A percentile compares a stretch with the other conserved stretches of the same genome.
These are phyloP conservation scores for Melanargia galathea DNA, from an alignment of 2,888 invertebrate species.

Conservation along the genomic window DNA sequence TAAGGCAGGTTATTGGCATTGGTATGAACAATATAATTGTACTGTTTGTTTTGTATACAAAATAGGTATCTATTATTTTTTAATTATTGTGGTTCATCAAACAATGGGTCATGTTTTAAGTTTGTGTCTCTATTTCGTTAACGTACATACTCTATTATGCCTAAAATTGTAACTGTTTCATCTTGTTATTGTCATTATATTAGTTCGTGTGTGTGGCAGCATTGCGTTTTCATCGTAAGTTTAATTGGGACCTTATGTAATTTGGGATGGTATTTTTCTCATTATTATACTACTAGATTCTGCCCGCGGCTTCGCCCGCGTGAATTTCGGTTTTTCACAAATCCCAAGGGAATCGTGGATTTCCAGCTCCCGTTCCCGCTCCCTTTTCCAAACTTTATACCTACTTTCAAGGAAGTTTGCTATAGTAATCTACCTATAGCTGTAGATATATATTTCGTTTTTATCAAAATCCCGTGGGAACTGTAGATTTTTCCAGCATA, in stretches of 20 bases:
- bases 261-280: slow-evolving; percentile 35
- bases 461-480: no score
- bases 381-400: no score
- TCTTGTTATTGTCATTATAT: slow-evolving; percentile 2
- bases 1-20: neutral
- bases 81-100: slow-evolving; percentile 7
- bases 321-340: no score
- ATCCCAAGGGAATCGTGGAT: no score
- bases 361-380: no score
- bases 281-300: slow-evolving; percentile 35
- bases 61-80: no score
- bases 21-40: neutral
- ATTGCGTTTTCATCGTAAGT: slow-evolving; percentile 27
- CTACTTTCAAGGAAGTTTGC: no score
- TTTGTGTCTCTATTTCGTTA: slow-evolving; percentile 6
- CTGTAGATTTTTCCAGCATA: no score
- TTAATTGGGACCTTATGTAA: slow-evolving; percentile 33
- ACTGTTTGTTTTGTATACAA: no score
- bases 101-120: slow-evolving; percentile 25
- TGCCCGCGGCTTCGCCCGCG: no score
- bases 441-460: no score
- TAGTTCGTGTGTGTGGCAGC: slow-evolving; percentile 21
- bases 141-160: slow-evolving; percentile 1
- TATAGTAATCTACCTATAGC: no score
- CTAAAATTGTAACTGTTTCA: slow-evolving; percentile 15